Percentiles rank a stretch among this genome's conserved stretches.
phyloP scores from a whole-genome alignment of 1,140 invertebrate genomes.

The Paraescarpia echinospica region DNA sequence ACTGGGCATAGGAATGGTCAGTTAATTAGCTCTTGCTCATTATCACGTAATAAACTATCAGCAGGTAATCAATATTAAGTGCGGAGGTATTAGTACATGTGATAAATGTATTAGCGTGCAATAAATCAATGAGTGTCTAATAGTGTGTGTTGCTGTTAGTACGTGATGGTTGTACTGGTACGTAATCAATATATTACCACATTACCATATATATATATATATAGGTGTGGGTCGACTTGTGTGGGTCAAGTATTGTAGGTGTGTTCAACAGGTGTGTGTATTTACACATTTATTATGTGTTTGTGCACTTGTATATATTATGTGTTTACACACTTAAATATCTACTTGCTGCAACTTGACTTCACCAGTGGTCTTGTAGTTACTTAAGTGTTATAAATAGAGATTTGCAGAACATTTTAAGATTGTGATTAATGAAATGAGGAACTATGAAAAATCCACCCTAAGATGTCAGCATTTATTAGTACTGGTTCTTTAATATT shows the following conservation, averaged over 20 bases:
- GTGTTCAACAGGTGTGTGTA: neutral
- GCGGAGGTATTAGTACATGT: neutral
- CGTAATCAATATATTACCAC: neutral
- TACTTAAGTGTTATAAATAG: neutral
- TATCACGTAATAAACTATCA: neutral
- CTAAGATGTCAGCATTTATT: too few species aligned
- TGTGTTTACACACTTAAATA: neutral
- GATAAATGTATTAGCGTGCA: neutral
- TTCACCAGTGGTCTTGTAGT: neutral
- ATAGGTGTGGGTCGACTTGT: neutral
- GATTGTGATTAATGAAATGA: too few species aligned
- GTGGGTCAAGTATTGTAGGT: neutral
- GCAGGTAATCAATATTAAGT: neutral
- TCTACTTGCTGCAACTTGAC: neutral
- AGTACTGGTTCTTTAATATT: too few species aligned
- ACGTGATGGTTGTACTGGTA: neutral
- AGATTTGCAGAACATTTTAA: neutral
- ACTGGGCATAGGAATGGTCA: neutral
- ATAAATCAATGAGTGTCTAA: neutral
- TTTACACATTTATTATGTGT: neutral
- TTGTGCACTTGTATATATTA: too few species aligned
- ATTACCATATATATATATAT: neutral
- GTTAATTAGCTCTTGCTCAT: neutral
- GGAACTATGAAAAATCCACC: too few species aligned
- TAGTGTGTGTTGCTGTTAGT: neutral